Evolutionary conservation across 2,888 invertebrate species (phyloP).

Genomic region (Volucella inflata): DNA sequence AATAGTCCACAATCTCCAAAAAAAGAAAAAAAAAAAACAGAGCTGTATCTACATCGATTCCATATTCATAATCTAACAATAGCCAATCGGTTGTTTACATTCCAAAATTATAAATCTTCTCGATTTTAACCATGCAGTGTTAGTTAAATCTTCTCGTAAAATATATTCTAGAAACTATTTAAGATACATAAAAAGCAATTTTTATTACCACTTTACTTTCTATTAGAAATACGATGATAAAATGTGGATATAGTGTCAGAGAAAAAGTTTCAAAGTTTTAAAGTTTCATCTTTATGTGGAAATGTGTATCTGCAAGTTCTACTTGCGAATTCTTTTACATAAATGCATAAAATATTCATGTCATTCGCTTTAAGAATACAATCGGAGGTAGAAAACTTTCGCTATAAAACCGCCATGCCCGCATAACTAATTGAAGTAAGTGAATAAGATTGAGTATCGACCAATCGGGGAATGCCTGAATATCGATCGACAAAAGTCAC

Average conservation of each 20-base stretch:
- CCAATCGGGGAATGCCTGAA: constrained; percentile 8
- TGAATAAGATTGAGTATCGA: background rate
- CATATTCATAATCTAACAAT: background rate
- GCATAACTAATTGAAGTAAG: constrained; percentile 37
- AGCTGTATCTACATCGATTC: background rate
- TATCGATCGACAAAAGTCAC: constrained; percentile 44
- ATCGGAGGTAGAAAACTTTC: constrained; percentile 52
- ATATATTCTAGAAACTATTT: background rate
- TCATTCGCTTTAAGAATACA: constrained; percentile 30
- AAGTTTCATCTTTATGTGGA: background rate
- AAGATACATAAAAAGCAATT: background rate
- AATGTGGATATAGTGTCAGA: background rate
- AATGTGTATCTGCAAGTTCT: constrained; percentile 1
- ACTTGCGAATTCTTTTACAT: constrained; percentile 59
- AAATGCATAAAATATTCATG: constrained; percentile 67
- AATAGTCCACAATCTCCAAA: background rate
- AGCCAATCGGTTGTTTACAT: constrained; percentile 3
- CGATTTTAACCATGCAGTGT: background rate
- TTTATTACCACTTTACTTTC: constrained; percentile 52
- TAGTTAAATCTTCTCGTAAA: constrained; percentile 1
- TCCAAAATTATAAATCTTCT: background rate
- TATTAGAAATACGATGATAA: background rate
- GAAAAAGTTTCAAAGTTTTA: too few species aligned
- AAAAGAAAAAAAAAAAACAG: too few species aligned
- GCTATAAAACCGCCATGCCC: constrained; percentile 44